Conservation (phyloP, 2,888 invertebrate species). For the Halictus ligatus region DNA sequence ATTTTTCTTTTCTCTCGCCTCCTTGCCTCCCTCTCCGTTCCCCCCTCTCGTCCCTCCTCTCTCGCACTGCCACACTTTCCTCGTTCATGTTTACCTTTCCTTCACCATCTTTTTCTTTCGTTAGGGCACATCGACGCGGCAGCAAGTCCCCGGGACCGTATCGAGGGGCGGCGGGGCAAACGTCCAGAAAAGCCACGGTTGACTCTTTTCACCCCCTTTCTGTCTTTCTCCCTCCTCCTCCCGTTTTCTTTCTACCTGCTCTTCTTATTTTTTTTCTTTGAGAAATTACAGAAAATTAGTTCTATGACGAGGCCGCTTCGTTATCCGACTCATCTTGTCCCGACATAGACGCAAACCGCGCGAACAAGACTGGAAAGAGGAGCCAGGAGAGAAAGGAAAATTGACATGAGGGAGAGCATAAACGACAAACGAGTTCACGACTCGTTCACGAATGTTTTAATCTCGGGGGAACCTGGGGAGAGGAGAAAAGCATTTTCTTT, state of each 20-base stretch:
- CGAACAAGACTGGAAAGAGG: constrained; percentile 25
- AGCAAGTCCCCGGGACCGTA: constrained; percentile 57
- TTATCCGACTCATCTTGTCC: constrained; percentile 70
- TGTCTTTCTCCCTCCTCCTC: no score
- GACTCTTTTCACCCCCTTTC: constrained; percentile 19
- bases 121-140: constrained; percentile 63
- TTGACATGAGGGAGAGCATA: constrained; percentile 51
- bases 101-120: constrained; percentile 42
- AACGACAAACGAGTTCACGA: constrained; percentile 78
- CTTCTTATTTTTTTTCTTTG: constrained; percentile 71
- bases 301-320: constrained; percentile 77
- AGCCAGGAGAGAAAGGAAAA: constrained; percentile 47
- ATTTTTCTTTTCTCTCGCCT: constrained; percentile 78
- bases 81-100: constrained; percentile 55
- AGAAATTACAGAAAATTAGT: constrained; percentile 82
- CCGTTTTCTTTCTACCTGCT: not conserved
- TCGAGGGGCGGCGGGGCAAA: constrained; percentile 20
- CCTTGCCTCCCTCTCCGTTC: constrained; percentile 33
- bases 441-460: constrained; percentile 78
- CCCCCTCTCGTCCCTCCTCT: not conserved
- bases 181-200: constrained; percentile 51
- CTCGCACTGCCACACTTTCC: constrained; percentile 30
- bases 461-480: constrained; percentile 66
- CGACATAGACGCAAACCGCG: constrained; percentile 32
- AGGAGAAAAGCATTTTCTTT: constrained; percentile 70